Evolutionary conservation across 2,797 vertebrate genomes (phyloP).

Genomic region (Antrozous pallidus): DNA sequence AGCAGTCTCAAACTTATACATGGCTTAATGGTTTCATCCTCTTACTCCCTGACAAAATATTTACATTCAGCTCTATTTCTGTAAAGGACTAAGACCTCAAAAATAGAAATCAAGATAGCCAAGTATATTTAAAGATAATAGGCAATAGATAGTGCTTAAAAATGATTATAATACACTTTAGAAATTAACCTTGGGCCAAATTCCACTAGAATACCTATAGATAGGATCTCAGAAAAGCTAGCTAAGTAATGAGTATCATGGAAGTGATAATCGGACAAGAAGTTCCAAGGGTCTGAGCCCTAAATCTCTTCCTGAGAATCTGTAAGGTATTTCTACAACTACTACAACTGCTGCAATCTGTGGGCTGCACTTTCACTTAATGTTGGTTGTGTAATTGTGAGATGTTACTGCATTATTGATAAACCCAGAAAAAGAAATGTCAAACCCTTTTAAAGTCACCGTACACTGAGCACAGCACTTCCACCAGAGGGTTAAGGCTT

Average conservation of each 20-base stretch:
- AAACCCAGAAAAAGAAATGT: background rate
- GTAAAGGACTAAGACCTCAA: background rate
- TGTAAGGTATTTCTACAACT: background rate
- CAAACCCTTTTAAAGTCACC: background rate
- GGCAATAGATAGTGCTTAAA: background rate
- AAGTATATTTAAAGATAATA: slow-evolving; percentile 14
- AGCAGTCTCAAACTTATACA: background rate
- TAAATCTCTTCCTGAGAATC: background rate
- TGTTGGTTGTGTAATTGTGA: background rate
- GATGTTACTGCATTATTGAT: background rate
- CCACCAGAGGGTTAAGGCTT: background rate
- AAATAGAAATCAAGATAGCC: slow-evolving; percentile 5
- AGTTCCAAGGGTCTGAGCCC: background rate
- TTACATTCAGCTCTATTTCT: slow-evolving; percentile 14
- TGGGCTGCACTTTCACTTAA: background rate
- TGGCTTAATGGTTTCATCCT: slow-evolving; percentile 12
- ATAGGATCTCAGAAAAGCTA: background rate
- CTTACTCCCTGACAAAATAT: slow-evolving; percentile 35
- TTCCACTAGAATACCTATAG: background rate
- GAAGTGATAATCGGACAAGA: background rate
- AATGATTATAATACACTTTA: background rate
- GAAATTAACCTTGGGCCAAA: slow-evolving; percentile 19
- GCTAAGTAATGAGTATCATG: background rate
- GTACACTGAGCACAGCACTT: background rate
- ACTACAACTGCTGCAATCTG: background rate